Evolutionary conservation across 2,797 vertebrate genomes (phyloP).

Genomic region (Rhyacichthys aspro): DNA sequence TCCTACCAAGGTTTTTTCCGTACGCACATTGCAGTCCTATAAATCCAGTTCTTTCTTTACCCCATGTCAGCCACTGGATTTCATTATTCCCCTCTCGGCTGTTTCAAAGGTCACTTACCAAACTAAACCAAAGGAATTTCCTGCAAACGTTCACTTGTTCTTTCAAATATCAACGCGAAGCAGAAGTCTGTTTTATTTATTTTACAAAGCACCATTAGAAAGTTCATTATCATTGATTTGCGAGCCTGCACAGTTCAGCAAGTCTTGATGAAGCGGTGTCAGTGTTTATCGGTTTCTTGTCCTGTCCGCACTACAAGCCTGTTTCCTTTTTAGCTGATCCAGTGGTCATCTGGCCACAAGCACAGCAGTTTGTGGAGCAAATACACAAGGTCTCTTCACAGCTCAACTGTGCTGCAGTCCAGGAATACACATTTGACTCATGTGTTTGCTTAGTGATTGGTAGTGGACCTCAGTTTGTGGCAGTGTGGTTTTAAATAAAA

Average conservation of each 20-base stretch:
- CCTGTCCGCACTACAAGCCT: conserved; percentile 3
- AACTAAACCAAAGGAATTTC: conserved; percentile 21
- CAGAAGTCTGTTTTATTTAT: conserved; percentile 3
- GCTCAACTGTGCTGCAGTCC: background rate
- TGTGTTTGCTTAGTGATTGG: background rate
- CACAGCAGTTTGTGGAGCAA: conserved; percentile 22
- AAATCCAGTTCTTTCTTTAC: conserved; percentile 26
- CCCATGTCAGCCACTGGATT: conserved; percentile 31
- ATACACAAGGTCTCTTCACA: conserved; percentile 13
- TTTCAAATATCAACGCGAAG: conserved; percentile 5
- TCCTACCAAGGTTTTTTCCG: conserved; percentile 36
- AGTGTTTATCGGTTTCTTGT: background rate
- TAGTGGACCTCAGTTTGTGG: conserved; percentile 16
- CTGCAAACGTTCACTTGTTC: background rate
- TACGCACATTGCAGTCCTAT: conserved; percentile 19
- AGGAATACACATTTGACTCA: background rate
- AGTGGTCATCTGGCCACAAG: conserved; percentile 11
- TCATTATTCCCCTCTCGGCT: conserved; percentile 24
- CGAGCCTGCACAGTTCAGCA: background rate
- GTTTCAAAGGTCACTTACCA: conserved; percentile 35
- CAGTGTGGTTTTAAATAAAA: conserved; percentile 26
- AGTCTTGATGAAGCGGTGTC: background rate
- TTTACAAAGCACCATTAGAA: background rate
- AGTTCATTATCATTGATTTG: conserved; percentile 18
- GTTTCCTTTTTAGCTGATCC: conserved; percentile 10